Base-by-base conservation (phyloP, 1,140 invertebrate species). In the Bathynomus jamesi region DNA sequence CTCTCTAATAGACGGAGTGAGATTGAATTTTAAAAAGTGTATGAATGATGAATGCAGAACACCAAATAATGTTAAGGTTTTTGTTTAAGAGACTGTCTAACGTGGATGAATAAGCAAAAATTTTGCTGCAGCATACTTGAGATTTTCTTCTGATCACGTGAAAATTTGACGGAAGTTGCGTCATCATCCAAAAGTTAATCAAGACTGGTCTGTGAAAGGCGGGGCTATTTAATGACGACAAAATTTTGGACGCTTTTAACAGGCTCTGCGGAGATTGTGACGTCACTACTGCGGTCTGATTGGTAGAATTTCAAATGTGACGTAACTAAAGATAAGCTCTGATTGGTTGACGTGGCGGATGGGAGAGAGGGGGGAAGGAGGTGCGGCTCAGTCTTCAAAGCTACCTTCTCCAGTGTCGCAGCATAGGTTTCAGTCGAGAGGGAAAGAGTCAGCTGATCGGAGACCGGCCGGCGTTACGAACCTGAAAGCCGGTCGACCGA, bases 141-240 rank as follows among this genome's bases (percentile, higher is more conserved):
- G 40, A 53, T 53, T 53, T 53, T 53, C 40, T 53, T 53, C 2
- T 53, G 40, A 53, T 53, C 40, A 53, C 40, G 40, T 53, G 40
- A 53, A 53, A 53, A 53, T 3, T 53, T 17, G 40, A 53, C 40
- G 40, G 40, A 53, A 53, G 40, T 53, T 53, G 21, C 40, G 40
- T 53, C 40, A 53, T 53, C 40, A 53, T 53, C 40, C 40, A 53
- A 53, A 53, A 53, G 40, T 53, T 53, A 53, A 53, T 53, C 40
- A 53, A 21, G 21, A 53, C 40, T 53, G 40, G 40, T 17, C 40
- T 53, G 13, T 53, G 21, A 53, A 53, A 21, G 40, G 40, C 13
- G 40, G 40, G 21, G 40, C 40, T 53, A 53, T 53, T 3, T 21
- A 21, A 53, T 53, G 40, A 53, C 40, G 40, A 53, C 40, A 53